phyloP scores from a whole-genome alignment of 1,140 invertebrate species.

The Papilio machaon region DNA sequence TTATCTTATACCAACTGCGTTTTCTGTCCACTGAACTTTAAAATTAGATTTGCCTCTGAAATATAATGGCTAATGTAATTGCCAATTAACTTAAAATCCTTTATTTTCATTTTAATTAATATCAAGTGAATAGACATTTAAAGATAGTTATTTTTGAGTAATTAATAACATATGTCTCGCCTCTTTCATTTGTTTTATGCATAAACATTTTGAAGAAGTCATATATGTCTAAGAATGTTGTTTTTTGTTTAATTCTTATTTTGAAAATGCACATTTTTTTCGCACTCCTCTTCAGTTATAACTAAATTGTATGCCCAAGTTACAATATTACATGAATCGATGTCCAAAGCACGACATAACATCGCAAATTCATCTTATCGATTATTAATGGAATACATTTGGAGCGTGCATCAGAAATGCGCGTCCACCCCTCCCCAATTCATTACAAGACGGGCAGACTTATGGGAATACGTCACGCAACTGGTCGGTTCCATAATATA shows the following conservation, averaged over 20 bases:
- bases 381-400: conserved; percentile 24
- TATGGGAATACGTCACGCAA: conserved; percentile 1
- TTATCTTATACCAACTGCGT: conserved; percentile 15
- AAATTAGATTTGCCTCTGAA: not conserved
- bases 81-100: not conserved
- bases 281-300: too few relatives aligned
- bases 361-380: not conserved
- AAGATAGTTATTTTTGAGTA: too few relatives aligned
- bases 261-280: too few relatives aligned
- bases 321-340: not conserved
- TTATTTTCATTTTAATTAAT: not conserved
- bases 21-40: conserved; percentile 20
- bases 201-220: too few relatives aligned
- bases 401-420: not conserved
- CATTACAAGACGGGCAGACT: not conserved
- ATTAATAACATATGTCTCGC: too few relatives aligned
- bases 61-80: conserved; percentile 16
- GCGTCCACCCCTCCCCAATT: not conserved
- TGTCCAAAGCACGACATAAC: not conserved
- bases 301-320: not conserved
- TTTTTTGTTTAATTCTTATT: too few relatives aligned
- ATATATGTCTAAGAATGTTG: too few relatives aligned
- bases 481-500: not conserved
- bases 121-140: not conserved
- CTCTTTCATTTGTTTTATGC: too few relatives aligned